A percentile compares a stretch with the other conserved stretches of the same genome.
Evolutionary conservation across 2,113 vertebrate species (phyloP).

Genomic region (Ceuthmochares aereus): DNA sequence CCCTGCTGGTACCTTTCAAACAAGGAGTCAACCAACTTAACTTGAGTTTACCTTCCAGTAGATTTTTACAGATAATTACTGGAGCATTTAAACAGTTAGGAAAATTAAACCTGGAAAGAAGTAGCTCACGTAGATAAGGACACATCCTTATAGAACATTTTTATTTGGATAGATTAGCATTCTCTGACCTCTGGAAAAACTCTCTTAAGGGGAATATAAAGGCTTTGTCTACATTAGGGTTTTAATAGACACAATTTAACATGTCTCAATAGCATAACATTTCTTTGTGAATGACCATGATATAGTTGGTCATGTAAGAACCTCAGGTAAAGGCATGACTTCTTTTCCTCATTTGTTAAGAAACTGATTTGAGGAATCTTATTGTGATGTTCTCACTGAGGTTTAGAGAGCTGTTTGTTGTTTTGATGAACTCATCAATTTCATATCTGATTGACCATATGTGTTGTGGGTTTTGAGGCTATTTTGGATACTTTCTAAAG

Average conservation of each 20-base stretch:
- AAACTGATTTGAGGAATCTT: background rate
- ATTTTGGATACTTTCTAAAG: background rate
- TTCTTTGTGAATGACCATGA: background rate
- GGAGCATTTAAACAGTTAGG: background rate
- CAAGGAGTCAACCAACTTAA: background rate
- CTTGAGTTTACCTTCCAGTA: background rate
- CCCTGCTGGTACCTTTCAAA: background rate
- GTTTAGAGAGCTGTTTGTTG: accelerated
- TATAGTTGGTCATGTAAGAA: background rate
- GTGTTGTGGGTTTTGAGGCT: background rate
- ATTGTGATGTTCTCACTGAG: background rate
- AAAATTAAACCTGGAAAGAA: background rate
- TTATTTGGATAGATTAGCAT: conserved; percentile 1
- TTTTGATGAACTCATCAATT: background rate
- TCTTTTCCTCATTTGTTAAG: background rate
- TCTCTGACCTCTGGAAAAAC: conserved; percentile 23
- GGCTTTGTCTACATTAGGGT: background rate
- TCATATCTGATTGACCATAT: background rate
- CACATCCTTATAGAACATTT: background rate
- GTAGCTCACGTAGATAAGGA: background rate
- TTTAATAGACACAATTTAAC: background rate
- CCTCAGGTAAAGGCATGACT: background rate
- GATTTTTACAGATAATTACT: background rate
- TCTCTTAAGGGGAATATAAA: background rate
- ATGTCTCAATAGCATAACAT: background rate